A percentile compares a stretch with the other conserved stretches of the same genome.
These are phyloP conservation scores for Chloroceryle amazona DNA, from an alignment of 2,797 vertebrate genomes.

Conservation along the genomic window DNA sequence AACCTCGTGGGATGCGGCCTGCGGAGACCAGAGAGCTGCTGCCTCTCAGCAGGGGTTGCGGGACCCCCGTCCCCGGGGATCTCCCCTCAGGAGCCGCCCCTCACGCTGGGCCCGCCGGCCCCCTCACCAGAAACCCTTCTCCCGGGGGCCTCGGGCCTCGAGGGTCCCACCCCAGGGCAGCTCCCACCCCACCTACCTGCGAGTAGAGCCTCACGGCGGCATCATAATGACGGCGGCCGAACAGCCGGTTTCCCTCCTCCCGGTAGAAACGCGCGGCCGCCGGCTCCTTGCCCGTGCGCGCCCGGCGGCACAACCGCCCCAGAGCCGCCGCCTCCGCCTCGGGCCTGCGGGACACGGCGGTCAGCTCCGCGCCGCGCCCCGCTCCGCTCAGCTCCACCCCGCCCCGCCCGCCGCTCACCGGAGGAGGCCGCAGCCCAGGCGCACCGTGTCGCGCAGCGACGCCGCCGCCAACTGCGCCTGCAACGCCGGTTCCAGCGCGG, in stretches of 20 bases:
- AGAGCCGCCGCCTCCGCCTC: not conserved
- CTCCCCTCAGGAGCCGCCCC: not conserved
- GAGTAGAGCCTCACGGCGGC: conserved; percentile 7
- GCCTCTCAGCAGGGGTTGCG: not conserved
- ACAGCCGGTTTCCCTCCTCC: conserved; percentile 51
- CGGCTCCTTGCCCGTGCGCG: not conserved
- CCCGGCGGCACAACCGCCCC: not conserved
- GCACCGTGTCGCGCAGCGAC: not conserved
- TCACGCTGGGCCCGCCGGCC: not conserved
- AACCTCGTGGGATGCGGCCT: conserved; percentile 88
- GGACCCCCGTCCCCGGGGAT: too few relatives aligned
- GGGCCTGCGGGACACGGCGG: not conserved
- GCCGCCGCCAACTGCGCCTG: not conserved
- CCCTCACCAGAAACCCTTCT: not conserved
- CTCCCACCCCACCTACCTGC: not conserved
- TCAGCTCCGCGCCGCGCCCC: not conserved
- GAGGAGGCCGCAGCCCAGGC: not conserved
- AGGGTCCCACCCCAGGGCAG: not conserved
- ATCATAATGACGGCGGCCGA: not conserved
- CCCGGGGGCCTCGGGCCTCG: not conserved
- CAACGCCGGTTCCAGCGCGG: not conserved
- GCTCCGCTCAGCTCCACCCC: accelerated
- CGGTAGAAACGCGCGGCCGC: not conserved
- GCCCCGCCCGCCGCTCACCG: not conserved
- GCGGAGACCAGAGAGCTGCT: conserved; percentile 20